phyloP scores from a whole-genome alignment of 2,797 vertebrate genomes.

The Acridotheres tristis region DNA sequence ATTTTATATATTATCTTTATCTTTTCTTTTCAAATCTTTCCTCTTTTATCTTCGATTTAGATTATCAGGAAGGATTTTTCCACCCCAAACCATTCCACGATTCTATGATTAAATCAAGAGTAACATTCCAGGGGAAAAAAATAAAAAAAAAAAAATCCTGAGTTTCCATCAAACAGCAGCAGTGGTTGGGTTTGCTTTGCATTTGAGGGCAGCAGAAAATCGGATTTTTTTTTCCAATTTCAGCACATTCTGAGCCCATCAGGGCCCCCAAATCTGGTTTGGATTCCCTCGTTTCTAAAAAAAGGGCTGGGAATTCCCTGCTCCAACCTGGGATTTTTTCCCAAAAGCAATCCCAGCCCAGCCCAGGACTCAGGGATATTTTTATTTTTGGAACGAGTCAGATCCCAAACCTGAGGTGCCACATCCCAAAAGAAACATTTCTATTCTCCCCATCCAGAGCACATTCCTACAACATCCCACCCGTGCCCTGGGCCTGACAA shows the following conservation, averaged over 20 bases:
- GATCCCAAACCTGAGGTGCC: constrained; percentile 8
- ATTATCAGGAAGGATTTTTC: background rate
- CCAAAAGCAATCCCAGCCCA: constrained; percentile 9
- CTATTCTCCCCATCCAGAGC: background rate
- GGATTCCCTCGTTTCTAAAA: background rate
- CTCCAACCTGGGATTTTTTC: background rate
- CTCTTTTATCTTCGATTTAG: no score
- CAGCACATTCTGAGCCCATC: background rate
- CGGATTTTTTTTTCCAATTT: background rate
- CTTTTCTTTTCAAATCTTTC: no score
- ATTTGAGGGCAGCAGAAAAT: background rate
- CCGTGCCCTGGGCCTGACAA: background rate
- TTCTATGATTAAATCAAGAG: background rate
- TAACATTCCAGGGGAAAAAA: background rate
- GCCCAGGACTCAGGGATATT: background rate
- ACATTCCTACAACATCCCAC: background rate
- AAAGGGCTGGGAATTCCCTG: constrained; percentile 12
- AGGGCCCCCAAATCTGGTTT: background rate
- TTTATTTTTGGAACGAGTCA: background rate
- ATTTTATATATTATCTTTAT: no score
- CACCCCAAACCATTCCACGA: background rate
- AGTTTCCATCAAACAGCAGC: background rate
- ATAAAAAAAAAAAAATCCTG: no score
- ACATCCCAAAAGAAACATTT: constrained; percentile 16
- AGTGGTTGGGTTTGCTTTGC: background rate